Percentiles rank a stretch among this genome's conserved stretches.
phyloP scores from a whole-genome alignment of 2,113 vertebrate species.

The Castor canadensis region DNA sequence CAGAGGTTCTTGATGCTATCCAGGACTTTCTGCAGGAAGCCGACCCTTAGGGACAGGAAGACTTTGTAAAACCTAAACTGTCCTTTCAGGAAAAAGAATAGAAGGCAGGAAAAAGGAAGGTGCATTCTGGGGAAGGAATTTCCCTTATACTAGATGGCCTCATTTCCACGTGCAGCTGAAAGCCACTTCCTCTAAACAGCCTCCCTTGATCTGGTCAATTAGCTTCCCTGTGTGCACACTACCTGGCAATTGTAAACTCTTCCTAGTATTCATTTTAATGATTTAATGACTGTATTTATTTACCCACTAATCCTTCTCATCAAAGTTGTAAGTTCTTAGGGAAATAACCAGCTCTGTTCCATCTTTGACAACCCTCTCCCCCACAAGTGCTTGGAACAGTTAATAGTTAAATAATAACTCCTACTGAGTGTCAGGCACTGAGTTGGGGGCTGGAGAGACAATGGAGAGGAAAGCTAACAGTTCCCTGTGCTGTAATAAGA shows the following conservation, averaged over 20 bases:
- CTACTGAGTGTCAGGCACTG: not conserved
- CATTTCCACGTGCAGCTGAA: not conserved
- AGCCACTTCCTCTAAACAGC: conserved; percentile 1
- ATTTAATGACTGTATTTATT: not conserved
- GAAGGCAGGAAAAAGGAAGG: conserved; percentile 32
- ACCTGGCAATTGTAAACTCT: not conserved
- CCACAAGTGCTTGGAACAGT: not conserved
- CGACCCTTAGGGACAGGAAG: conserved; percentile 57
- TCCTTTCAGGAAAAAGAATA: conserved; percentile 53
- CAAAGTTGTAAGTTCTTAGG: not conserved
- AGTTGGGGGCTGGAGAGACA: not conserved
- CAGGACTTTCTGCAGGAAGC: conserved; percentile 45
- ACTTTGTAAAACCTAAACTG: not conserved
- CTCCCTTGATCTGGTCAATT: not conserved
- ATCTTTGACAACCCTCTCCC: not conserved
- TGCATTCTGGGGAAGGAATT: not conserved
- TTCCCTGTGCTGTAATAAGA: not conserved
- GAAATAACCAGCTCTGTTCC: not conserved
- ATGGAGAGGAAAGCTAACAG: not conserved
- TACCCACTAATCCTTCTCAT: not conserved
- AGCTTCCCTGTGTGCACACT: not conserved
- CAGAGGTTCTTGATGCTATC: not conserved
- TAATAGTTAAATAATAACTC: not conserved
- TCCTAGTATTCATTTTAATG: conserved; percentile 38
- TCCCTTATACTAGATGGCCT: not conserved